Percentiles rank a stretch among this genome's conserved stretches.
phyloP scores from a whole-genome alignment of 2,113 vertebrate genomes.

The Talpa occidentalis region DNA sequence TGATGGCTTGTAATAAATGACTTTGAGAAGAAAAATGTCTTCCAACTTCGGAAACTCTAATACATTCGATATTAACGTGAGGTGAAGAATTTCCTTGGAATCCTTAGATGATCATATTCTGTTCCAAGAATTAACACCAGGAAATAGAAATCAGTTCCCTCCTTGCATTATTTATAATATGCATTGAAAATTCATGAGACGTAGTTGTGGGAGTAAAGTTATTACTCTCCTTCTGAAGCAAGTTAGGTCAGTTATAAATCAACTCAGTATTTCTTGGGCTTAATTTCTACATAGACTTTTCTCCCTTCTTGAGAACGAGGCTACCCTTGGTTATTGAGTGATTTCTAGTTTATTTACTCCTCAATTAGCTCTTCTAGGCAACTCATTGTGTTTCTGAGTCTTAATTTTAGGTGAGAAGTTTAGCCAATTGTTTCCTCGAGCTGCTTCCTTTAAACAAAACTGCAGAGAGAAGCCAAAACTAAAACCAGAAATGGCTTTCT shows the following conservation, averaged over 20 bases:
- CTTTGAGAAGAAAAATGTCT: background rate
- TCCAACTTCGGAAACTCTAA: background rate
- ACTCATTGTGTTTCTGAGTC: background rate
- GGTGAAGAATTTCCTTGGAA: background rate
- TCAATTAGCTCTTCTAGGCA: background rate
- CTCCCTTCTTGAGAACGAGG: background rate
- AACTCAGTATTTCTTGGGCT: background rate
- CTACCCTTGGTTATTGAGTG: fast-evolving
- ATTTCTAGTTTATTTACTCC: background rate
- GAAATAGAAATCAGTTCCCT: background rate
- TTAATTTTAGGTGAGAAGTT: background rate
- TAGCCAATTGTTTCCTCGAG: background rate
- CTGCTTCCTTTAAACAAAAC: background rate
- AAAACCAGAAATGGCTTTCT: background rate
- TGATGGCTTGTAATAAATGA: background rate
- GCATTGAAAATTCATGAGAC: background rate
- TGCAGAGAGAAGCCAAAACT: background rate
- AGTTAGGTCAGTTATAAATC: background rate
- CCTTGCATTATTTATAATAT: background rate
- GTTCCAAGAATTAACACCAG: background rate
- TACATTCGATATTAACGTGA: background rate
- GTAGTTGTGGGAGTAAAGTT: background rate
- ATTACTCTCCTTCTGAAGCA: background rate
- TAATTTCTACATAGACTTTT: background rate
- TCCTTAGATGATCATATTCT: background rate